Evolutionary conservation across 2,113 vertebrate genomes (phyloP).

Genomic region (Python bivittatus): DNA sequence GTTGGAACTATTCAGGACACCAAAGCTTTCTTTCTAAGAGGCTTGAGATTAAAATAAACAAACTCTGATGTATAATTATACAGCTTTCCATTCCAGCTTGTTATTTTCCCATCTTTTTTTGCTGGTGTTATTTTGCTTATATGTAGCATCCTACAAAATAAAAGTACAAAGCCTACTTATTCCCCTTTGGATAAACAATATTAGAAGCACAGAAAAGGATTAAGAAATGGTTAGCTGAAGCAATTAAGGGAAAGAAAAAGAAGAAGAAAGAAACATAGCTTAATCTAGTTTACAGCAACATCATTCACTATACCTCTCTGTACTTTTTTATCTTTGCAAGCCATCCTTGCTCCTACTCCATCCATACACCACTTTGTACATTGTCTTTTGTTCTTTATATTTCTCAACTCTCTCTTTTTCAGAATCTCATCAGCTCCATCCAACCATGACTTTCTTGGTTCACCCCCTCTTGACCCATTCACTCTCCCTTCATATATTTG

Average conservation of each 20-base stretch:
- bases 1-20: slow-evolving; percentile 76
- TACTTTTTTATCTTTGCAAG: neutral
- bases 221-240: neutral
- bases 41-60: slow-evolving; percentile 68
- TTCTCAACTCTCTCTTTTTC: neutral
- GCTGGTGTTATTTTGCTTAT: fast-evolving
- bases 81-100: slow-evolving; percentile 52
- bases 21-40: slow-evolving; percentile 70
- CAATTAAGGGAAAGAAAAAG: neutral
- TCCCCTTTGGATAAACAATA: neutral
- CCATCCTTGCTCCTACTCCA: neutral
- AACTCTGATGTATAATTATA: slow-evolving; percentile 31
- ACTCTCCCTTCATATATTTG: neutral
- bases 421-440: neutral
- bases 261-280: neutral
- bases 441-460: neutral
- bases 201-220: neutral
- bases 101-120: neutral
- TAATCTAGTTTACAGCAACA: neutral
- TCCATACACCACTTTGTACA: neutral
- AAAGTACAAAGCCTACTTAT: neutral
- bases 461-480: neutral
- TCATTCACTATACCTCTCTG: neutral
- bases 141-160: neutral
- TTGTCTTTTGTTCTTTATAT: neutral